Conservation (phyloP, 2,113 vertebrate genomes). For the Myiopsitta monachus region DNA sequence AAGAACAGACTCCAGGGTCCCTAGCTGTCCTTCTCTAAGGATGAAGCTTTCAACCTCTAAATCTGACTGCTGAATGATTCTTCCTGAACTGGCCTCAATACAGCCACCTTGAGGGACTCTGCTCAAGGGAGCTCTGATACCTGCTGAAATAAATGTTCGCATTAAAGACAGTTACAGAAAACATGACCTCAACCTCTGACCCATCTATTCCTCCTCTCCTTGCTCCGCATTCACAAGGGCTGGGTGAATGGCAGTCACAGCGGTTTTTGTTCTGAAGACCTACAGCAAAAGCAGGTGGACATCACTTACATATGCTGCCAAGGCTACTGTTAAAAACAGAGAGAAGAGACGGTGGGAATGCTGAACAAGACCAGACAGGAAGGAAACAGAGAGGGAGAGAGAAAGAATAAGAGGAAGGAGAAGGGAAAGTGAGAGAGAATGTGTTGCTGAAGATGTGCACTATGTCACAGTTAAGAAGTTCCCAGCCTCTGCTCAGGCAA, state of each 20-base stretch:
- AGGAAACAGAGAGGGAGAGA: background rate
- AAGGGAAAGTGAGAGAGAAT: background rate
- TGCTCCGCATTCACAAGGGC: background rate
- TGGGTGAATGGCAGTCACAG: background rate
- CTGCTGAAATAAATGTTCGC: slow-evolving; percentile 27
- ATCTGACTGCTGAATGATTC: slow-evolving; percentile 32
- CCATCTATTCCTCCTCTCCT: background rate
- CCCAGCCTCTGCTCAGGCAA: background rate
- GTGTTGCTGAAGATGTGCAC: background rate
- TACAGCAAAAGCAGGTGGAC: background rate
- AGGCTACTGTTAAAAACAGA: background rate
- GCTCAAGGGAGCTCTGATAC: slow-evolving; percentile 18
- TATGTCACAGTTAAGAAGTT: background rate
- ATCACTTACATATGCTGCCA: background rate
- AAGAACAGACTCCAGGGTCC: background rate
- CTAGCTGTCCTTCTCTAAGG: slow-evolving; percentile 52
- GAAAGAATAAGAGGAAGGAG: background rate
- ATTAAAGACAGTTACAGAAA: slow-evolving; percentile 1
- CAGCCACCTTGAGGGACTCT: background rate
- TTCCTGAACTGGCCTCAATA: slow-evolving; percentile 29
- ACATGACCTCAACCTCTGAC: background rate
- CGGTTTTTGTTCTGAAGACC: background rate
- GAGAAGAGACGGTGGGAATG: background rate
- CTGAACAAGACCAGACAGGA: background rate
- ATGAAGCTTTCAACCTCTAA: slow-evolving; percentile 37